Base-by-base conservation (phyloP, 1,140 invertebrate species). In the Vanessa atalanta region DNA sequence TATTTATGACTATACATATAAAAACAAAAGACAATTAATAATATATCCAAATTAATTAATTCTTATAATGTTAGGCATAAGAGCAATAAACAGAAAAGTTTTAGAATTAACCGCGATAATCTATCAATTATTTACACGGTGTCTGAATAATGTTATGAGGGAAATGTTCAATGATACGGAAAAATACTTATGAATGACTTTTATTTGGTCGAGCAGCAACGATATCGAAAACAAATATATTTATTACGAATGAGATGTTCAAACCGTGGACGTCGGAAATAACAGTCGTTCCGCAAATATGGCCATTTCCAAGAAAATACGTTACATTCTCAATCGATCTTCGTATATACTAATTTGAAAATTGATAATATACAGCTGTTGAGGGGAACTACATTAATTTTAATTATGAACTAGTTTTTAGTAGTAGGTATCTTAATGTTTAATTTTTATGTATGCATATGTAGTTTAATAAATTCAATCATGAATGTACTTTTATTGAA, bases 141-240 rank as follows among this genome's bases (percentile, higher is more conserved):
- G 65, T 84, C 79, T 76, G 85, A 87, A 88, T 88, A 88, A 88
- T 84, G 77, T 88, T 87, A 83, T 84, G 65, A 80, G 86, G 83
- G 81, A 82, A 81, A 82, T 75, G 79, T 75, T 83, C 85, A 83
- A 88, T 87, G 85, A 78, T 60, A 78, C 66, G 81, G 86, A 89
- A 89, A 70, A 89, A 89, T 87, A 80, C 81, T 85, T 84, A 88
- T 85, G 81, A 83, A 86, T 80, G 86, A 82, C 75, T 84, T 76
- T 73, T 76, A 78, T 79, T 72, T 72, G 77, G 70, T 81, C 78
- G 76, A 81, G 82, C 79, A 70, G 75, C 65, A 72, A 65, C 75
- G 79, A 82, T 85, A 85, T 86, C 72, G 79, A 79, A 82, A 85
- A 82, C 79, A 86, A 84, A 86, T 84, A 81, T 76, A 67, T 65